These are phyloP conservation scores for Halcyon badia DNA, from an alignment of 2,797 vertebrate genomes.

Conservation along the genomic window DNA sequence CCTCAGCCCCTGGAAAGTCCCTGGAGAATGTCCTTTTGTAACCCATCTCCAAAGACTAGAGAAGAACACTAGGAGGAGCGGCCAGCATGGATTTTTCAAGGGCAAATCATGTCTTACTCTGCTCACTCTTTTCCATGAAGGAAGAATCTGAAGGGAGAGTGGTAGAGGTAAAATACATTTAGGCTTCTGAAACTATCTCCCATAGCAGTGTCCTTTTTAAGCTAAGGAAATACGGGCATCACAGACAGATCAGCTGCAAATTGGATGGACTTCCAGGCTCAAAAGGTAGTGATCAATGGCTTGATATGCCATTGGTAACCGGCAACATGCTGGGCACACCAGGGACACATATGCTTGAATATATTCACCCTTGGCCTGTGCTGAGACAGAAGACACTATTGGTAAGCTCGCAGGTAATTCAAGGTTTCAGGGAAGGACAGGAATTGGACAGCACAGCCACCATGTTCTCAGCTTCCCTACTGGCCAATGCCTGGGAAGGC, in stretches of 20 bases:
- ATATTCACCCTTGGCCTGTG: background rate
- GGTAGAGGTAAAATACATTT: background rate
- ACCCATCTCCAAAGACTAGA: background rate
- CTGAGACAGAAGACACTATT: background rate
- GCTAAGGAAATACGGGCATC: background rate
- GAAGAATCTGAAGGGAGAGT: background rate
- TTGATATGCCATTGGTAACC: background rate
- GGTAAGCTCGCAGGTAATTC: fast-evolving
- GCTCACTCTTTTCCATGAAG: background rate
- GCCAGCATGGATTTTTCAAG: background rate
- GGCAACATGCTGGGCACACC: background rate
- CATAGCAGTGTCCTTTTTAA: background rate
- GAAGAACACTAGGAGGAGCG: background rate
- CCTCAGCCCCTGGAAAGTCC: background rate
- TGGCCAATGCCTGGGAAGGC: background rate
- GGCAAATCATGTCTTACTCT: background rate
- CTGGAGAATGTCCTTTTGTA: background rate
- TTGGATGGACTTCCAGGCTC: background rate
- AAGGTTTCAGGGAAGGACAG: background rate
- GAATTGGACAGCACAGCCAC: background rate
- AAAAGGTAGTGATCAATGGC: background rate
- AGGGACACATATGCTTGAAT: fast-evolving
- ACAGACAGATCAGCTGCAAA: background rate
- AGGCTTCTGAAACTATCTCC: background rate
- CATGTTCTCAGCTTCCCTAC: background rate